Percentiles rank a stretch among this genome's conserved stretches.
phyloP scores from a whole-genome alignment of 2,113 vertebrate genomes.

The Acinonyx jubatus region DNA sequence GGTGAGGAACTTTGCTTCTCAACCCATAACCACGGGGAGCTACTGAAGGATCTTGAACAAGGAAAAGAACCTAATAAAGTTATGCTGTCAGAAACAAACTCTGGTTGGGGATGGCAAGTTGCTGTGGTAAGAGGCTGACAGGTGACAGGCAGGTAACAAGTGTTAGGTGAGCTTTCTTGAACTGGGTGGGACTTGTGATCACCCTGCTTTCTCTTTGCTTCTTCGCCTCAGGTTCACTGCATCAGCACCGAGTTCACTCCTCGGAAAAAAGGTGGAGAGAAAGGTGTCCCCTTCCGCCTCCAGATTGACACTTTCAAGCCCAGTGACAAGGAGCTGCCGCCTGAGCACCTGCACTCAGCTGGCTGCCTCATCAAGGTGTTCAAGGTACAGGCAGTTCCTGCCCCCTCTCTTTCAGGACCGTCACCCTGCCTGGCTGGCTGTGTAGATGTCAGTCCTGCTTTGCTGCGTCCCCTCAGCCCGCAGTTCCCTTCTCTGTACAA shows the following conservation, averaged over 20 bases:
- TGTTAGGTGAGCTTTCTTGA: background rate
- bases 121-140: background rate
- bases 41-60: background rate
- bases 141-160: background rate
- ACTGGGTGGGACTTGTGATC: background rate
- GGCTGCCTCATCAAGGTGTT: slow-evolving; percentile 81
- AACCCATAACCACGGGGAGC: background rate
- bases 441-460: background rate
- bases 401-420: background rate
- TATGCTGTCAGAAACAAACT: background rate
- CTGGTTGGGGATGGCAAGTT: background rate
- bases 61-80: background rate
- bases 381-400: slow-evolving; percentile 49
- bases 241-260: slow-evolving; percentile 82
- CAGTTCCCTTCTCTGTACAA: background rate
- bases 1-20: background rate
- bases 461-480: background rate
- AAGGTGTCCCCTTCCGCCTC: slow-evolving; percentile 77
- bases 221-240: slow-evolving; percentile 74
- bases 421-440: background rate
- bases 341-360: slow-evolving; percentile 66
- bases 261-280: slow-evolving; percentile 81
- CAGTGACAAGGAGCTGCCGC: slow-evolving; percentile 59
- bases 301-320: slow-evolving; percentile 79
- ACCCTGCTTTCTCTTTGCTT: background rate